phyloP scores from a whole-genome alignment of 2,797 vertebrate genomes.

The Buphagus erythrorhynchus region DNA sequence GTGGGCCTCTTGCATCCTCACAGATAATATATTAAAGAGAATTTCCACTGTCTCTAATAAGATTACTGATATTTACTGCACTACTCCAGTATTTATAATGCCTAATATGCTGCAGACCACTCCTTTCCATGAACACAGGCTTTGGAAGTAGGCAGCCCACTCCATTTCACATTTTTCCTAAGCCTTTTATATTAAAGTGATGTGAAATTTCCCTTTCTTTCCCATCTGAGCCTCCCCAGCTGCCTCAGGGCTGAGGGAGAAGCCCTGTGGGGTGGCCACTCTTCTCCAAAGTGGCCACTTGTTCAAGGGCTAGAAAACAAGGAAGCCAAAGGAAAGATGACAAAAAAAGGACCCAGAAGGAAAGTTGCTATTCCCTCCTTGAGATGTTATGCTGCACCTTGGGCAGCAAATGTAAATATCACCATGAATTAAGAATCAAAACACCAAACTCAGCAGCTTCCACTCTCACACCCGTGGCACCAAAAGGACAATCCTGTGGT shows the following conservation, averaged over 20 bases:
- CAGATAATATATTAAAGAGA: slow-evolving; percentile 38
- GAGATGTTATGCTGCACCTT: neutral
- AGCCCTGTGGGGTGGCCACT: neutral
- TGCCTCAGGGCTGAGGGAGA: neutral
- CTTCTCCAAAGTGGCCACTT: neutral
- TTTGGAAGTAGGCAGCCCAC: neutral
- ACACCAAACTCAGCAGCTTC: slow-evolving; percentile 12
- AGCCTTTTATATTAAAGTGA: neutral
- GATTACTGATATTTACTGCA: slow-evolving; percentile 53
- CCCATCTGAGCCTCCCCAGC: neutral
- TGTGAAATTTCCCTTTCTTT: neutral
- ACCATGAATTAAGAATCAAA: neutral
- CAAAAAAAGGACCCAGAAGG: neutral
- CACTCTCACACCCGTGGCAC: neutral
- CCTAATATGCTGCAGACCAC: neutral
- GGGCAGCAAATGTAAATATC: neutral
- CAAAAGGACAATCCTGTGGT: slow-evolving; percentile 41
- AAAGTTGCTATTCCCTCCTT: neutral
- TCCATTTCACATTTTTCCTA: neutral
- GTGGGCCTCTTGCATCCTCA: slow-evolving; percentile 17
- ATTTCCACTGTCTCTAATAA: slow-evolving; percentile 45
- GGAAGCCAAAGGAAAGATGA: neutral
- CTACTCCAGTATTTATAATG: slow-evolving; percentile 5
- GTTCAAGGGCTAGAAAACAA: neutral
- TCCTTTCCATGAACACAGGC: neutral